phyloP scores from a whole-genome alignment of 92 coral and sea anemone genomes.

The Parazoanthus darwini region DNA sequence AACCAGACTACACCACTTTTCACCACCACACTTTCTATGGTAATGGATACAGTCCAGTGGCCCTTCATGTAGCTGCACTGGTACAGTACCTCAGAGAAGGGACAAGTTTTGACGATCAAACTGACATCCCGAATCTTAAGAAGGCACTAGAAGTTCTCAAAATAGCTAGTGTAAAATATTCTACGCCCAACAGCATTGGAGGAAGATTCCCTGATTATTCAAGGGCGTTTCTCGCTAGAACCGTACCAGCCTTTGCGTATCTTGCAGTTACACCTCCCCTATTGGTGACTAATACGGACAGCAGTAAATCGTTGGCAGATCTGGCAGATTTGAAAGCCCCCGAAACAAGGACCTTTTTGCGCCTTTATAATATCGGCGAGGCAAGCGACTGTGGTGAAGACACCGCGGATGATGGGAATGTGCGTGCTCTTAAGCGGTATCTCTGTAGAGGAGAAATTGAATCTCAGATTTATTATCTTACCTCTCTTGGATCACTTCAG shows the following conservation, averaged over 20 bases:
- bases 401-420: not conserved
- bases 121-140: constrained; percentile 28
- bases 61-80: constrained; percentile 53
- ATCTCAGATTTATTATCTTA: constrained; percentile 46
- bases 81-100: constrained; percentile 57
- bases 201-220: constrained; percentile 71
- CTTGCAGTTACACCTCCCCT: constrained; percentile 46
- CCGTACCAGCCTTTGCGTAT: constrained; percentile 67
- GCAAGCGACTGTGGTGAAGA: too few relatives aligned
- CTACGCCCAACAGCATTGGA: constrained; percentile 59
- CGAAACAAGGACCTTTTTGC: too few relatives aligned
- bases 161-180: constrained; percentile 50
- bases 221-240: constrained; percentile 28
- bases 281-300: too few relatives aligned
- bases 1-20: constrained; percentile 64
- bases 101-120: constrained; percentile 22
- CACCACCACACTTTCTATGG: constrained; percentile 66
- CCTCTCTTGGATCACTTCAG: constrained; percentile 55
- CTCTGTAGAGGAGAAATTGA: constrained; percentile 32
- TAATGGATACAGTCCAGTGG: constrained; percentile 57
- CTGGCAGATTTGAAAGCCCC: too few relatives aligned
- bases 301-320: too few relatives aligned
- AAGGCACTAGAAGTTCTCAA: constrained; percentile 40
- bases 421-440: constrained; percentile 13
- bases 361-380: too few relatives aligned